Evolutionary conservation across 2,888 invertebrate species (phyloP).

Genomic region (Philereme transversata): DNA sequence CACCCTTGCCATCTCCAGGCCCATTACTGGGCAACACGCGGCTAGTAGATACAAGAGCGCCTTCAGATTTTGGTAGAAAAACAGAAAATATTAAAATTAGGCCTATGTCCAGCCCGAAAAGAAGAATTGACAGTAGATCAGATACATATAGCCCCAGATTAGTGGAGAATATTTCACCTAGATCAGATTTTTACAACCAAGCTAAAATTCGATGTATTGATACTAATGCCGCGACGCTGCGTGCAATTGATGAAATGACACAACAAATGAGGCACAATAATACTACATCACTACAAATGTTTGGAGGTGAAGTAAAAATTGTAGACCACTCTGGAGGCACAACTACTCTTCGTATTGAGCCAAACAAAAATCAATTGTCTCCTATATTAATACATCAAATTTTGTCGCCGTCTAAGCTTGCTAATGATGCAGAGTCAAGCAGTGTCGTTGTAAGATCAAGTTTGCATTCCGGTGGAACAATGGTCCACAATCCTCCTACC

Average conservation of each 20-base stretch:
- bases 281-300: slow-evolving; percentile 85
- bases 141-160: slow-evolving; percentile 72
- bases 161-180: slow-evolving; percentile 71
- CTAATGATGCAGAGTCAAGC: slow-evolving; percentile 81
- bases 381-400: slow-evolving; percentile 82
- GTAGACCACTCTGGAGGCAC: slow-evolving; percentile 87
- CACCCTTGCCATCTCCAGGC: slow-evolving; percentile 91
- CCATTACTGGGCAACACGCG: slow-evolving; percentile 92
- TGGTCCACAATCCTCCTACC: slow-evolving; percentile 85
- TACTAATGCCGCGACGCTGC: slow-evolving; percentile 71
- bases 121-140: slow-evolving; percentile 68
- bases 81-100: slow-evolving; percentile 66
- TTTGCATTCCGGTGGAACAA: slow-evolving; percentile 93
- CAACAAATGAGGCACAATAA: slow-evolving; percentile 81
- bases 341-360: slow-evolving; percentile 88
- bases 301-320: slow-evolving; percentile 91
- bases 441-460: slow-evolving; percentile 92
- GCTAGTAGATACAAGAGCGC: slow-evolving; percentile 86
- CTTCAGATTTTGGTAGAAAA: slow-evolving; percentile 73
- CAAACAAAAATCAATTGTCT: slow-evolving; percentile 83
- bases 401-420: slow-evolving; percentile 73
- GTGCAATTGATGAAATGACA: slow-evolving; percentile 84
- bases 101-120: slow-evolving; percentile 68
- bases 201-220: slow-evolving; percentile 80
- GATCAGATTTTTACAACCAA: slow-evolving; percentile 74